Conservation (phyloP, 2,888 invertebrate species). For the Oxycera nigricornis region DNA sequence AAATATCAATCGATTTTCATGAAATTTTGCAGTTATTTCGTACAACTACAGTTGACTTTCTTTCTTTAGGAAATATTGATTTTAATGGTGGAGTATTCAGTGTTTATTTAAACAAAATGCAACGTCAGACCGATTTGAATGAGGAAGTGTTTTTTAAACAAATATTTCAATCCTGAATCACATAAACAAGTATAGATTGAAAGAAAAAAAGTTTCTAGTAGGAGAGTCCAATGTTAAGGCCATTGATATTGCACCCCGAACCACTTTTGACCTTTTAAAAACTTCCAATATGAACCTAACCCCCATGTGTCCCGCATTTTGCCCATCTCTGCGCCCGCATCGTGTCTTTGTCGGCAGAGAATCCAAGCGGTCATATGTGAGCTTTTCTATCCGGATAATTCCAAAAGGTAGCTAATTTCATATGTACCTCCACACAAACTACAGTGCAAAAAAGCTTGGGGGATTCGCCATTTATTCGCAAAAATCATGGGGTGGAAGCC, state of each 20-base stretch:
- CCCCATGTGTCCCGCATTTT: not conserved
- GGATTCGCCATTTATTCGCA: not conserved
- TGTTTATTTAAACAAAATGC: too few relatives aligned
- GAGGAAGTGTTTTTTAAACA: too few relatives aligned
- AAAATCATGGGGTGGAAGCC: not conserved
- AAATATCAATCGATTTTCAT: too few relatives aligned
- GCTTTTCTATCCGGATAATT: constrained; percentile 21
- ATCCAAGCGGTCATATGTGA: not conserved
- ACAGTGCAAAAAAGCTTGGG: constrained; percentile 5
- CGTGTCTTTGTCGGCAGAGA: not conserved
- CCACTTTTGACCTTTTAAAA: constrained; percentile 12
- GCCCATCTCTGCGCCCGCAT: not conserved
- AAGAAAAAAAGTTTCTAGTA: too few relatives aligned
- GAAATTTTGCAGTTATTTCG: too few relatives aligned
- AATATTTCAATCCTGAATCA: too few relatives aligned
- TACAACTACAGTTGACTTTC: too few relatives aligned
- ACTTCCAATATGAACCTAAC: not conserved
- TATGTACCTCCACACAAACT: not conserved
- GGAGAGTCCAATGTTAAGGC: too few relatives aligned
- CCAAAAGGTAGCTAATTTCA: constrained; percentile 27
- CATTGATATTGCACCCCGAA: not conserved
- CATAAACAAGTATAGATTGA: too few relatives aligned
- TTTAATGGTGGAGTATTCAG: too few relatives aligned
- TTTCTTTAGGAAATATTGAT: too few relatives aligned
- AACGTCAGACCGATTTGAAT: too few relatives aligned